phyloP scores from a whole-genome alignment of 1,140 invertebrate genomes.

The Halictus rubicundus region DNA sequence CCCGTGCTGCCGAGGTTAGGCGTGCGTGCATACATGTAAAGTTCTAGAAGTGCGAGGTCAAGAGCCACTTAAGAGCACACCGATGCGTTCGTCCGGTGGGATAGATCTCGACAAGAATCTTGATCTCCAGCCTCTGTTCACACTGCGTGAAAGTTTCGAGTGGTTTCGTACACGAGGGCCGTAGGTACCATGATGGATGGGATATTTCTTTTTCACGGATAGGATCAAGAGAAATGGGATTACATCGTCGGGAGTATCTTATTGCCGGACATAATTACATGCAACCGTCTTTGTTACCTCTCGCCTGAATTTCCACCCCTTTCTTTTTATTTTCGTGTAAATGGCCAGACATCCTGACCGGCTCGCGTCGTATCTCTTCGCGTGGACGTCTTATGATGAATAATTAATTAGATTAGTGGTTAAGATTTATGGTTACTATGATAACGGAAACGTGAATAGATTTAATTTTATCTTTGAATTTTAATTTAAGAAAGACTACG shows the following conservation, averaged over 20 bases:
- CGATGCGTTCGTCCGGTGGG: slow-evolving; percentile 36
- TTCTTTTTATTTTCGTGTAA: neutral
- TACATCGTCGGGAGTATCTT: slow-evolving; percentile 37
- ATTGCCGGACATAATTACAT: slow-evolving; percentile 50
- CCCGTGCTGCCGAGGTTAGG: slow-evolving; percentile 23
- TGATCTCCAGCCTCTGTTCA: slow-evolving; percentile 61
- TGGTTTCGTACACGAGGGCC: slow-evolving; percentile 23
- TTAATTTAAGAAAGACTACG: too few species aligned
- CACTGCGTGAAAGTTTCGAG: slow-evolving; percentile 52
- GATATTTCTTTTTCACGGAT: slow-evolving; percentile 23
- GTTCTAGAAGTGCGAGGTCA: slow-evolving; percentile 59
- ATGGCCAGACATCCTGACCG: too few species aligned
- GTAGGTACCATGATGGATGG: slow-evolving; percentile 57
- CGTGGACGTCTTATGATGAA: neutral
- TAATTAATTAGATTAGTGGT: neutral
- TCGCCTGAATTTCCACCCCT: neutral
- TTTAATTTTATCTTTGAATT: too few species aligned
- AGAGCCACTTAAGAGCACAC: slow-evolving; percentile 60
- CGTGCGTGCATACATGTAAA: slow-evolving; percentile 27
- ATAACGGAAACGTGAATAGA: neutral
- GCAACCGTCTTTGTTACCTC: slow-evolving; percentile 6
- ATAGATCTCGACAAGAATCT: slow-evolving; percentile 59
- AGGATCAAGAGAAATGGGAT: slow-evolving; percentile 39
- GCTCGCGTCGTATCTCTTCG: neutral
- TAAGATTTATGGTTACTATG: neutral